Evolutionary conservation across 1,140 invertebrate genomes (phyloP).

Genomic region (Philopotamus ludificatus): DNA sequence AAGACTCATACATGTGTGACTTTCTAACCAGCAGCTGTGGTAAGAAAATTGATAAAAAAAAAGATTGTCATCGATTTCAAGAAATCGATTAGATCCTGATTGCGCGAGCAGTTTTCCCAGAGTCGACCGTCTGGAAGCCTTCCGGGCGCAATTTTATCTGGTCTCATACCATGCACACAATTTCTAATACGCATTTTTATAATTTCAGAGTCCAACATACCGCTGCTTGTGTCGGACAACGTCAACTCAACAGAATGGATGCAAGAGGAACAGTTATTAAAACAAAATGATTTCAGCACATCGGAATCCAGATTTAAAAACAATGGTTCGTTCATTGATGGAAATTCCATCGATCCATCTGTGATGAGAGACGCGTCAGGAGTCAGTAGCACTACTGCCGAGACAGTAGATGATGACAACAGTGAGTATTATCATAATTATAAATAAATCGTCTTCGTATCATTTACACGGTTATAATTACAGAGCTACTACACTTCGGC

Average conservation of each 20-base stretch:
- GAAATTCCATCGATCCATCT: slow-evolving; percentile 4
- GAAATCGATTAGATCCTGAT: background rate
- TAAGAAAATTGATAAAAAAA: too few species aligned
- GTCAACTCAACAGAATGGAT: slow-evolving; percentile 38
- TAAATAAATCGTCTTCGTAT: background rate
- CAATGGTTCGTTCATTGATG: slow-evolving; percentile 4
- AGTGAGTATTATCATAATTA: background rate
- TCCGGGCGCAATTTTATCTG: background rate
- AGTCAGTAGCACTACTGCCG: background rate
- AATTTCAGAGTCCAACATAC: slow-evolving; percentile 29
- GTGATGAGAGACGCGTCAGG: background rate
- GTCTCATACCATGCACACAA: background rate
- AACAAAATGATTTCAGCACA: background rate
- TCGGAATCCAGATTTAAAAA: background rate
- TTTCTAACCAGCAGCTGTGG: too few species aligned
- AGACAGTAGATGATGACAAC: background rate
- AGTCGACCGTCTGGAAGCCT: background rate
- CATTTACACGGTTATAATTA: background rate
- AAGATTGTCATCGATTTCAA: background rate
- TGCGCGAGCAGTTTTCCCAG: background rate
- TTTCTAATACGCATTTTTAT: too few species aligned
- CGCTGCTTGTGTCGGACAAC: slow-evolving; percentile 16
- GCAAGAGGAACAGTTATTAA: slow-evolving; percentile 26
- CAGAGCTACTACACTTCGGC: slow-evolving; percentile 40
- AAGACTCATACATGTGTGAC: background rate